phyloP scores from a whole-genome alignment of 2,113 vertebrate genomes.

The Hippocampus barbouri region DNA sequence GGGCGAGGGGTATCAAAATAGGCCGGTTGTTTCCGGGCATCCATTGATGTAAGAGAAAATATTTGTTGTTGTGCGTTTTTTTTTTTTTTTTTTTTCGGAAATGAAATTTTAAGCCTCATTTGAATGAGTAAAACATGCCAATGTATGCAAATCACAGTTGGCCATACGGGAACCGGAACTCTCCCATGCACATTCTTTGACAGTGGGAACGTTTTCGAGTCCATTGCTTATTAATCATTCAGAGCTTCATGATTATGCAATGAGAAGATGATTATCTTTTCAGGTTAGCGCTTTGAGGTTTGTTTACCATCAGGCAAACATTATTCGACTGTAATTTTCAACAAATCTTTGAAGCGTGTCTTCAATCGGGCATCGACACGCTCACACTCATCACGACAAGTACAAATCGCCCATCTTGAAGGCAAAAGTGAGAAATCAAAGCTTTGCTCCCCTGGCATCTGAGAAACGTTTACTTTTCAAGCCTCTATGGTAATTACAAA shows the following conservation, averaged over 20 bases:
- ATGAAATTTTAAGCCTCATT: not conserved
- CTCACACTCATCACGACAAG: not conserved
- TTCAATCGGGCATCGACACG: not conserved
- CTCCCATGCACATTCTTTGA: not conserved
- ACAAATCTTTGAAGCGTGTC: not conserved
- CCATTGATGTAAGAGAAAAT: not conserved
- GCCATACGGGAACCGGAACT: not conserved
- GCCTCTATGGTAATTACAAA: not conserved
- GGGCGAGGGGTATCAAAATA: too few species aligned
- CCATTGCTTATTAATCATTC: constrained; percentile 2
- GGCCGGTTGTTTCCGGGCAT: too few species aligned
- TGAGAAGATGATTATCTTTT: not conserved
- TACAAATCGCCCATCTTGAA: not conserved
- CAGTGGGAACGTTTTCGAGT: not conserved
- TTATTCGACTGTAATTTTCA: not conserved
- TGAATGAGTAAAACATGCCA: not conserved
- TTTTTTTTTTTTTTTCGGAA: not conserved
- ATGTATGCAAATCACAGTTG: not conserved
- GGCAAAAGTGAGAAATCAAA: not conserved
- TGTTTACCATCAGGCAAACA: not conserved
- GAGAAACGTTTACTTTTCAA: not conserved
- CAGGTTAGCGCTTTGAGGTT: not conserved
- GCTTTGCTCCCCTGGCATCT: not conserved
- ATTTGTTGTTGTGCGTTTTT: too few species aligned
- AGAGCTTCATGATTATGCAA: not conserved